These are phyloP conservation scores for Agraylea sexmaculata DNA, from an alignment of 1,140 invertebrate genomes.

Conservation along the genomic window DNA sequence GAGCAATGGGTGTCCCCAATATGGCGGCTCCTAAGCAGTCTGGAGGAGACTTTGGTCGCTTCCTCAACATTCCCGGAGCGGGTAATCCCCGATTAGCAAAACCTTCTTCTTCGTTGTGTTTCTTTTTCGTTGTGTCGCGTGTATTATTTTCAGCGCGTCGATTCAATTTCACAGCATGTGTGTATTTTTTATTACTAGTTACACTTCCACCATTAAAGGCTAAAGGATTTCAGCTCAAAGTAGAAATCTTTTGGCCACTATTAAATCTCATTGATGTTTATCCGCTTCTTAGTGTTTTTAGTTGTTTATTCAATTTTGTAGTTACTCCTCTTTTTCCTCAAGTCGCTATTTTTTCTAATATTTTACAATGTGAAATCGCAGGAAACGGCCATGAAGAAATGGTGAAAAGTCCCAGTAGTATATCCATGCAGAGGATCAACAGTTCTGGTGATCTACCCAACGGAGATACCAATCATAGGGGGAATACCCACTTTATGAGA, in stretches of 20 bases:
- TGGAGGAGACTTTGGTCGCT: slow-evolving; percentile 57
- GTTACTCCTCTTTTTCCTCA: too few species aligned
- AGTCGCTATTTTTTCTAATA: too few species aligned
- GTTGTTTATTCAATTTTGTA: too few species aligned
- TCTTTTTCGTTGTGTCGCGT: slow-evolving; percentile 12
- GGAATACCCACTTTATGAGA: slow-evolving; percentile 88
- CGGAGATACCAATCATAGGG: slow-evolving; percentile 59
- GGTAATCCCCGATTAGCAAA: slow-evolving; percentile 39
- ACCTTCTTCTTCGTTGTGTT: slow-evolving; percentile 1
- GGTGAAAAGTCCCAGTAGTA: slow-evolving; percentile 64
- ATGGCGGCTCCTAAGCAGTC: slow-evolving; percentile 36
- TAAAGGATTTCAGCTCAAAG: too few species aligned
- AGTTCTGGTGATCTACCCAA: slow-evolving; percentile 58
- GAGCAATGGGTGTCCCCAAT: slow-evolving; percentile 25
- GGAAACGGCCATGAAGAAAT: slow-evolving; percentile 39
- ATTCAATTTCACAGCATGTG: not conserved
- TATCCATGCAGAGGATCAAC: slow-evolving; percentile 67
- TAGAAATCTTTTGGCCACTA: too few species aligned
- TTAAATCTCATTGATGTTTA: too few species aligned
- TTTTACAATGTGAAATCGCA: too few species aligned
- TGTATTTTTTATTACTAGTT: not conserved
- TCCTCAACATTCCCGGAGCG: slow-evolving; percentile 57
- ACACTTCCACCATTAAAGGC: not conserved
- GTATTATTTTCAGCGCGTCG: slow-evolving; percentile 13
- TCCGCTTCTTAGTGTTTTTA: too few species aligned